Conservation (phyloP, 2,113 vertebrate genomes). For the Sinocyclocheilus anophthalmus region DNA sequence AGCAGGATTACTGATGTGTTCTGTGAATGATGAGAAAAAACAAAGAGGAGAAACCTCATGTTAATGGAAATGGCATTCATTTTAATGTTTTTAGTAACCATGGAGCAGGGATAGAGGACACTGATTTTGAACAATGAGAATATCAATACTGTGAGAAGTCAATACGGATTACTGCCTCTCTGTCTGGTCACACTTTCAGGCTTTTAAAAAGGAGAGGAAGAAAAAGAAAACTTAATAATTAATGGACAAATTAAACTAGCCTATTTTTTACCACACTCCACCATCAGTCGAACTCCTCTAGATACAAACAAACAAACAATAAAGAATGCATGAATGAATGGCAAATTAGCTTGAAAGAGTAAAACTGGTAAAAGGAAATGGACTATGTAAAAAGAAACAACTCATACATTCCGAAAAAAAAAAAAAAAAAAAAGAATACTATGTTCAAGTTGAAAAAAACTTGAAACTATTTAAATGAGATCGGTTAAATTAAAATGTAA, state of each 20-base stretch:
- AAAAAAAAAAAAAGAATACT: too few relatives aligned
- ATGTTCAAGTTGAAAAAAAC: background rate
- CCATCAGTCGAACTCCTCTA: too few relatives aligned
- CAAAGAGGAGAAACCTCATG: slow-evolving; percentile 2
- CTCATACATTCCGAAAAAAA: too few relatives aligned
- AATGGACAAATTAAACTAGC: background rate
- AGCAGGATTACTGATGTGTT: slow-evolving; percentile 3
- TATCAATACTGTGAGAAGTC: slow-evolving; percentile 17
- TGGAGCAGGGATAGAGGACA: background rate
- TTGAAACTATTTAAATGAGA: too few relatives aligned
- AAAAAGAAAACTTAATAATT: background rate
- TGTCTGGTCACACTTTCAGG: background rate
- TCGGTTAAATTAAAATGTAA: background rate
- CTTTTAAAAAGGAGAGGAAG: background rate
- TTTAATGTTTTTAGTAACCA: slow-evolving; percentile 23
- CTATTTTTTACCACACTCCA: background rate
- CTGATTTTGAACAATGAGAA: slow-evolving; percentile 9
- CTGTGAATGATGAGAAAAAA: slow-evolving; percentile 33
- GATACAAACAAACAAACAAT: background rate
- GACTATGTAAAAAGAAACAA: background rate
- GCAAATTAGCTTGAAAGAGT: background rate
- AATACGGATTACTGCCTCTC: slow-evolving; percentile 6
- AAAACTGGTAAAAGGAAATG: background rate
- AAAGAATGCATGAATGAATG: background rate
- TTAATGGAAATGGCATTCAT: slow-evolving; percentile 13